Evolutionary conservation across 2,888 invertebrate genomes (phyloP).

Genomic region (Caprella mutica): DNA sequence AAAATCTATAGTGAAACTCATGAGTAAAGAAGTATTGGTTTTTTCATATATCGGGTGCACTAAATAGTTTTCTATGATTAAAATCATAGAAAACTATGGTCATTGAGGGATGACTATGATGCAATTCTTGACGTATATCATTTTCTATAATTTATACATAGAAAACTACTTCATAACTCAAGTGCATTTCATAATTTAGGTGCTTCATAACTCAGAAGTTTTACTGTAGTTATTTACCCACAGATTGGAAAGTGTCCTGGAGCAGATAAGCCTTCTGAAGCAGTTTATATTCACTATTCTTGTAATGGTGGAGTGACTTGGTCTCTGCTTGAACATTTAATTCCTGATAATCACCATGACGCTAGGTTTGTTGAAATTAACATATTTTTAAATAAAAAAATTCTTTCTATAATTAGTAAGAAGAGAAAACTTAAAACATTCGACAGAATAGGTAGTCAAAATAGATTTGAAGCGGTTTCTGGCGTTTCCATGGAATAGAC

Average conservation of each 20-base stretch:
- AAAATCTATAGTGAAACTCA: neutral
- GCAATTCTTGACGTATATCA: too few species aligned
- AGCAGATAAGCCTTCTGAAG: conserved; percentile 38
- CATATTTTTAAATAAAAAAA: too few species aligned
- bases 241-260: conserved; percentile 38
- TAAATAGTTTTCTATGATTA: too few species aligned
- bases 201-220: neutral
- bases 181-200: neutral
- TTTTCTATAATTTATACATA: neutral
- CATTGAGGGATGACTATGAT: too few species aligned
- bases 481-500: too few species aligned
- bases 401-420: too few species aligned
- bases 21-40: neutral
- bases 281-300: conserved; percentile 40
- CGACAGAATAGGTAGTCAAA: too few species aligned
- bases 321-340: conserved; percentile 39
- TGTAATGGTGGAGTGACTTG: conserved; percentile 42
- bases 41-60: conserved; percentile 6
- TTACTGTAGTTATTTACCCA: neutral
- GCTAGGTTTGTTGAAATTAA: conserved; percentile 39
- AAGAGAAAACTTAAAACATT: too few species aligned
- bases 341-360: conserved; percentile 36
- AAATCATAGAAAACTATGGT: too few species aligned
- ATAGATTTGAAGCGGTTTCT: too few species aligned
- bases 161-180: neutral